These are phyloP conservation scores for Acanthosoma haemorrhoidale DNA, from an alignment of 2,888 invertebrate genomes.

Conservation along the genomic window DNA sequence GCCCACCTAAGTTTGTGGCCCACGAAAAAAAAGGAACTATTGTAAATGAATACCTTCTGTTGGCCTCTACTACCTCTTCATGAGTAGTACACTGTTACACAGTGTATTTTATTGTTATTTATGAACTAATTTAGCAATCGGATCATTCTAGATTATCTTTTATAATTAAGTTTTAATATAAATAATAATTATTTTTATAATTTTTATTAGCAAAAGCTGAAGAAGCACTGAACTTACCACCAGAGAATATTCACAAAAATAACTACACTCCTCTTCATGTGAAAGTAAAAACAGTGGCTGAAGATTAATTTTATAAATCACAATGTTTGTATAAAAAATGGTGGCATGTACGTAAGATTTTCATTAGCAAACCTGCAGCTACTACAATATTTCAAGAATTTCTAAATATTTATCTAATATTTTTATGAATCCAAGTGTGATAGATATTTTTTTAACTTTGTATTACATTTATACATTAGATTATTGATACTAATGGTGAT, in stretches of 20 bases:
- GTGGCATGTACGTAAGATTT: no score
- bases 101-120: not conserved
- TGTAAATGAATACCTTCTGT: no score
- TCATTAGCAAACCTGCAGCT: no score
- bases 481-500: not conserved
- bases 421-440: not conserved
- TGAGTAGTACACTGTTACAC: not conserved
- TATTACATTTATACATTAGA: not conserved
- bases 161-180: not conserved
- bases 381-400: not conserved
- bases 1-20: no score
- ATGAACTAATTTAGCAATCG: not conserved
- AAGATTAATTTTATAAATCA: constrained; percentile 26
- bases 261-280: constrained; percentile 39
- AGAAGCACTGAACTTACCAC: constrained; percentile 41
- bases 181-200: not conserved
- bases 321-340: no score
- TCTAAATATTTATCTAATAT: not conserved
- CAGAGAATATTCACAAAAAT: constrained; percentile 36
- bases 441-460: not conserved
- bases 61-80: no score
- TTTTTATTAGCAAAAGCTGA: constrained; percentile 43
- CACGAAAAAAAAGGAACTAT: no score
- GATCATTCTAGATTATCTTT: not conserved
- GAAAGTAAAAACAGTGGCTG: constrained; percentile 38